A percentile compares a stretch with the other conserved stretches of the same genome.
These are phyloP conservation scores for Pachymerium ferrugineum DNA, from an alignment of 2,888 invertebrate genomes.

Conservation along the genomic window DNA sequence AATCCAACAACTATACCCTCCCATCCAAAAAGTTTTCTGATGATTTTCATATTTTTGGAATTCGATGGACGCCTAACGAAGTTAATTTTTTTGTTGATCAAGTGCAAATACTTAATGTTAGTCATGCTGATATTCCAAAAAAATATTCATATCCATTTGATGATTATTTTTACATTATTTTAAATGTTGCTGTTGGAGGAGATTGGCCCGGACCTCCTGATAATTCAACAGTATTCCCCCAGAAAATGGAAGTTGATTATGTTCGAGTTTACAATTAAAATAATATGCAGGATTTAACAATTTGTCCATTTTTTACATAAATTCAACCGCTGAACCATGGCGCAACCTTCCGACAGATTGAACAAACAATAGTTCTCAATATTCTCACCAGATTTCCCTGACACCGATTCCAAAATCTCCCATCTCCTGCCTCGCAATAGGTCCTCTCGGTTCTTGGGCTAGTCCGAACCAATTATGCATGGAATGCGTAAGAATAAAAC, in stretches of 20 bases:
- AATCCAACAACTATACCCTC: not conserved
- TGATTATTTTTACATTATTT: not conserved
- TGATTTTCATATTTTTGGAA: not conserved
- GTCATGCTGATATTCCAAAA: not conserved
- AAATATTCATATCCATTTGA: slow-evolving; percentile 2
- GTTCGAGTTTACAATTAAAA: slow-evolving; percentile 1
- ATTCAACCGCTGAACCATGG: too few species aligned
- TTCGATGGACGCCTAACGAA: not conserved
- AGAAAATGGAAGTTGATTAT: not conserved
- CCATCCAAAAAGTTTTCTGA: not conserved
- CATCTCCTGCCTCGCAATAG: not conserved
- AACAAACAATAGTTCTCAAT: too few species aligned
- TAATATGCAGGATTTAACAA: too few species aligned
- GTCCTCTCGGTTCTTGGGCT: not conserved
- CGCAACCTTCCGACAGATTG: too few species aligned
- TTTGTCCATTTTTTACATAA: too few species aligned
- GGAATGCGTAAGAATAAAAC: not conserved
- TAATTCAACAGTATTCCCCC: not conserved
- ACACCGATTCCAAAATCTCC: not conserved
- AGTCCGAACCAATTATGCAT: not conserved
- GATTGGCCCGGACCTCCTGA: not conserved
- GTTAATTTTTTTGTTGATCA: not conserved
- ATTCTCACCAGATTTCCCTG: not conserved
- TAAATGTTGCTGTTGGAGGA: slow-evolving; percentile 22
- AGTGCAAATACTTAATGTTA: not conserved